Percentiles rank a stretch among this genome's conserved stretches.
These are phyloP conservation scores for Perizoma flavofasciatum DNA, from an alignment of 2,888 invertebrate species.

Conservation along the genomic window DNA sequence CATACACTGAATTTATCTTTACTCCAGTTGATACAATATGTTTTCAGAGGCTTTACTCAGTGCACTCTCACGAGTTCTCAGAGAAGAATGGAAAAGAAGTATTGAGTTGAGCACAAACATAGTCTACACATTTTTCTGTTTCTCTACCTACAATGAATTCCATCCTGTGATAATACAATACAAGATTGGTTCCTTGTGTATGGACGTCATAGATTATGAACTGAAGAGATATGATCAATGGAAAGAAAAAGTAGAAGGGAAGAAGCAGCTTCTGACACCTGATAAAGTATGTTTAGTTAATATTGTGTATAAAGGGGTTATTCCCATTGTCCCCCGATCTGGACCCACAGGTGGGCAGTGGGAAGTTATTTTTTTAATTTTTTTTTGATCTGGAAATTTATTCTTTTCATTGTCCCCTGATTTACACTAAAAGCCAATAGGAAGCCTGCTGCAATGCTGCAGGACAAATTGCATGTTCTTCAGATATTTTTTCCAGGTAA, in stretches of 20 bases:
- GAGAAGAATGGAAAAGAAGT: slow-evolving; percentile 99
- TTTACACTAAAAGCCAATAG: no score
- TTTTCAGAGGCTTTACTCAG: slow-evolving; percentile 94
- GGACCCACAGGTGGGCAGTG: no score
- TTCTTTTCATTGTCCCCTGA: no score
- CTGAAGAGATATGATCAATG: slow-evolving; percentile 96
- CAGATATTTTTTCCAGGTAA: no score
- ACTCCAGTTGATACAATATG: slow-evolving; percentile 3
- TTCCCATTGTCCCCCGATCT: no score
- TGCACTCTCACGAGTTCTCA: slow-evolving; percentile 96
- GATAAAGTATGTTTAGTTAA: slow-evolving; percentile 63
- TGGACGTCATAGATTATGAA: slow-evolving; percentile 98
- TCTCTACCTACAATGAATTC: slow-evolving; percentile 97
- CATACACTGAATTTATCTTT: slow-evolving; percentile 6
- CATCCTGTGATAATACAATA: slow-evolving; percentile 97
- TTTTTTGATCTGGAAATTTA: no score
- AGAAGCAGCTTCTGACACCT: slow-evolving; percentile 71
- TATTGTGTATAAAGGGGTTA: neutral
- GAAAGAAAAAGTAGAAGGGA: slow-evolving; percentile 87
- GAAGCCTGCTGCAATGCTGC: no score
- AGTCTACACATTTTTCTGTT: slow-evolving; percentile 98
- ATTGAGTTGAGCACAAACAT: slow-evolving; percentile 98
- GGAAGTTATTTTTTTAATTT: no score
- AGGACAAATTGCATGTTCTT: no score
- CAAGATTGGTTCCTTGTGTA: slow-evolving; percentile 98